Evolutionary conservation across 2,113 vertebrate species (phyloP).

Genomic region (Spermophilus dauricus): DNA sequence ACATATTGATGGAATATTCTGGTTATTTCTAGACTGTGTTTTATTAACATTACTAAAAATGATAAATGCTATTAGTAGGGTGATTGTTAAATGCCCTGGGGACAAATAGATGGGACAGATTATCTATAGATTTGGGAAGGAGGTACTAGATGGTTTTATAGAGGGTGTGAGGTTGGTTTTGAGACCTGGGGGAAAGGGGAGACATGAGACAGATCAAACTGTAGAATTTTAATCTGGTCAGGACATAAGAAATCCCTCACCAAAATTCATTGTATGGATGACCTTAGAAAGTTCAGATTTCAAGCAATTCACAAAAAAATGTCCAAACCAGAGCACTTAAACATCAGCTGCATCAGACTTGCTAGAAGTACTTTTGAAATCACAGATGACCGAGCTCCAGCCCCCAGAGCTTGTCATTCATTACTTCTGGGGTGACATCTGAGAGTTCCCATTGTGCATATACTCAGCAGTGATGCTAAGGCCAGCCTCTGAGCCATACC

Average conservation of each 20-base stretch:
- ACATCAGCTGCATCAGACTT: not conserved
- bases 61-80: not conserved
- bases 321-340: not conserved
- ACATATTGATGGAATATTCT: not conserved
- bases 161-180: not conserved
- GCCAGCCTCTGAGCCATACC: not conserved
- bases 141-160: not conserved
- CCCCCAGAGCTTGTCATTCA: not conserved
- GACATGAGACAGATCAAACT: not conserved
- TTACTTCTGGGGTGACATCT: not conserved
- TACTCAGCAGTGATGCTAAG: not conserved
- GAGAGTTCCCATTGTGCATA: not conserved
- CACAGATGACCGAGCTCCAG: not conserved
- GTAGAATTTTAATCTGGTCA: not conserved
- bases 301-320: not conserved
- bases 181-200: not conserved
- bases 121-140: not conserved
- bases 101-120: not conserved
- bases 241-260: not conserved
- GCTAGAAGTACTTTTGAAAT: not conserved
- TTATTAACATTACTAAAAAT: conserved; percentile 12
- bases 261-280: not conserved
- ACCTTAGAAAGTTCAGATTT: not conserved
- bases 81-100: not conserved
- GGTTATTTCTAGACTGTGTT: not conserved